Base-by-base conservation (phyloP, 92 coral and sea anemone genomes). In the Epizoanthus ramosus region DNA sequence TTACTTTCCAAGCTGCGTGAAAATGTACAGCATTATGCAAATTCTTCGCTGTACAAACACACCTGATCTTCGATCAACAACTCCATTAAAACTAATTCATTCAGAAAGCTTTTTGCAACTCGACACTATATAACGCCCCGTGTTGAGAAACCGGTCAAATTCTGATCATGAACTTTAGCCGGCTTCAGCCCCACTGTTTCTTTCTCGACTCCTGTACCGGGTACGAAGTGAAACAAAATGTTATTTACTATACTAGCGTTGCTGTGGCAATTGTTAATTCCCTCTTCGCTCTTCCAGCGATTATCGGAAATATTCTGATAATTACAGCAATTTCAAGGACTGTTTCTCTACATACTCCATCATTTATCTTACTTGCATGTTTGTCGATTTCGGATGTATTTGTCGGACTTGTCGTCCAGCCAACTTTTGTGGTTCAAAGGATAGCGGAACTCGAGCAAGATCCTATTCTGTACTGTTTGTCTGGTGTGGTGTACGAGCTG, bases 131-230 rank as follows among this genome's bases (percentile, higher is more conserved):
- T 28, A 41, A 12, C 15, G 39, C 35, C 19, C 23, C 9, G 50
- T 50, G 13, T 50, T 50, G 54, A 50, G 54, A 50, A 37, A 12
- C 54, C 15, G 14, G 54, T 9, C 54, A 50, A 50, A 50, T 9
- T 50, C 54, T 50, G 23, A 67, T 41, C 43, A 67, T 67, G 72
- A 67, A 67, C 41, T 67, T 9, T 12, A 67, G 72, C 50, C 47
- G 47, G 39, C 8, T 12, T 19, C 18, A 67, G 4, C 9, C n/a
- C 0, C 9, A 33, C 14, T 67, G 72, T 13, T 67, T 13, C 72
- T 67, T 67, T 67, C 72, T 67, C 47, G 72, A 67, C 47, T 67
- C 72, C 8, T 67, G 15, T 67, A 15, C 72, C 47, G 72, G 47
- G n/a, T 18, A 15, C 28, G 72, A 67, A 33, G 18, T 41, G 4